Evolutionary conservation across 1,140 invertebrate genomes (phyloP).

Genomic region (Drosophila sturtevanti): DNA sequence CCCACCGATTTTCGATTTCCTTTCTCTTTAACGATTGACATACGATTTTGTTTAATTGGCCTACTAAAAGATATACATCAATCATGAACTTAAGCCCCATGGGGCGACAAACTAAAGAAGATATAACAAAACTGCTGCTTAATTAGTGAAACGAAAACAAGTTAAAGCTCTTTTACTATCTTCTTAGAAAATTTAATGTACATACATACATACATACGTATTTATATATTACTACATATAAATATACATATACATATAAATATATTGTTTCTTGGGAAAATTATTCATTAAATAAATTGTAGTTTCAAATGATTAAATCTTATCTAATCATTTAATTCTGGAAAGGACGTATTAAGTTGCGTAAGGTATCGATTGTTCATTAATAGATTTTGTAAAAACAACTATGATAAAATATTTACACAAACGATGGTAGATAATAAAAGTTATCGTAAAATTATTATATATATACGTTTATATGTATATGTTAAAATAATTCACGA

Average conservation of each 20-base stretch:
- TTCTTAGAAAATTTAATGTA: background rate
- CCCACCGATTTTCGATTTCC: conserved; percentile 14
- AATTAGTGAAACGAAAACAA: conserved; percentile 47
- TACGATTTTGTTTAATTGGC: conserved; percentile 77
- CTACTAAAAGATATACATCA: conserved; percentile 71
- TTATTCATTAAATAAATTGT: background rate
- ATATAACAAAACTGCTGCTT: conserved; percentile 29
- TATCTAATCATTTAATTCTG: conserved; percentile 20
- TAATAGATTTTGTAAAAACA: background rate
- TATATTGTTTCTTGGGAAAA: background rate
- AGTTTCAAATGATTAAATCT: background rate
- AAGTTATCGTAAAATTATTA: no score
- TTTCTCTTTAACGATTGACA: conserved; percentile 49
- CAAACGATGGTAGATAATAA: no score
- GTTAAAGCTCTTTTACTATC: conserved; percentile 22
- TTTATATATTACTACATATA: no score
- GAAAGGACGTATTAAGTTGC: background rate
- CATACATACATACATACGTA: no score
- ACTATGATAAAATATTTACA: background rate
- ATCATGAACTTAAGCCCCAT: conserved; percentile 40
- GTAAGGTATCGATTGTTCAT: background rate
- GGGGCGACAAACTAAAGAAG: conserved; percentile 13
- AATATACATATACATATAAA: no score
- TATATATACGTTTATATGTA: no score
- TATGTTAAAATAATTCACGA: no score